phyloP scores from a whole-genome alignment of 1,140 invertebrate species.

The Chrysopa pallens region DNA sequence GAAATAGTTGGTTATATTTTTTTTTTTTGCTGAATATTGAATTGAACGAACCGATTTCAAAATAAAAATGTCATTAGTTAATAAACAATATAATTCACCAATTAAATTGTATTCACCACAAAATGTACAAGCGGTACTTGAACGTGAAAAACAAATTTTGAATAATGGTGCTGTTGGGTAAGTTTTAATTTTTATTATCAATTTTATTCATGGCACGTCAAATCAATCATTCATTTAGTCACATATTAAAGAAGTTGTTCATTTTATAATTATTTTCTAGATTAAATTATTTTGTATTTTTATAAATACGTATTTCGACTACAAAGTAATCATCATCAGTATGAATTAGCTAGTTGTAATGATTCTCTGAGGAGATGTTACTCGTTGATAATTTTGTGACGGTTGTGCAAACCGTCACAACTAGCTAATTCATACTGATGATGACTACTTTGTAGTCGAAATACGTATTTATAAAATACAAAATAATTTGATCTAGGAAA shows the following conservation, averaged over 20 bases:
- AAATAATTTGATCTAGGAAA: too few relatives aligned
- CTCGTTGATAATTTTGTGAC: neutral
- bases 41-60: constrained; percentile 18
- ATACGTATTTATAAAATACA: too few relatives aligned
- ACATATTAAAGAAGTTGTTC: neutral
- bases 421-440: too few relatives aligned
- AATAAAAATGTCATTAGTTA: constrained; percentile 38
- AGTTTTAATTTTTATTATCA: constrained; percentile 19
- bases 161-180: constrained; percentile 61
- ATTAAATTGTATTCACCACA: constrained; percentile 70
- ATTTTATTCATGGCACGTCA: neutral
- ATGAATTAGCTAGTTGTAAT: too few relatives aligned
- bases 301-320: too few relatives aligned
- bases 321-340: too few relatives aligned
- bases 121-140: constrained; percentile 62
- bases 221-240: too few relatives aligned
- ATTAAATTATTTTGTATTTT: too few relatives aligned
- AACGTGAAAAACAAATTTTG: constrained; percentile 55
- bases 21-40: too few relatives aligned
- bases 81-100: constrained; percentile 81
- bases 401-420: neutral
- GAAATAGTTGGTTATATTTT: too few relatives aligned
- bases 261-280: neutral
- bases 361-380: neutral
- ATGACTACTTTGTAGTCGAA: too few relatives aligned